phyloP scores from a whole-genome alignment of 1,140 invertebrate genomes.

The Euwallacea fornicatus region DNA sequence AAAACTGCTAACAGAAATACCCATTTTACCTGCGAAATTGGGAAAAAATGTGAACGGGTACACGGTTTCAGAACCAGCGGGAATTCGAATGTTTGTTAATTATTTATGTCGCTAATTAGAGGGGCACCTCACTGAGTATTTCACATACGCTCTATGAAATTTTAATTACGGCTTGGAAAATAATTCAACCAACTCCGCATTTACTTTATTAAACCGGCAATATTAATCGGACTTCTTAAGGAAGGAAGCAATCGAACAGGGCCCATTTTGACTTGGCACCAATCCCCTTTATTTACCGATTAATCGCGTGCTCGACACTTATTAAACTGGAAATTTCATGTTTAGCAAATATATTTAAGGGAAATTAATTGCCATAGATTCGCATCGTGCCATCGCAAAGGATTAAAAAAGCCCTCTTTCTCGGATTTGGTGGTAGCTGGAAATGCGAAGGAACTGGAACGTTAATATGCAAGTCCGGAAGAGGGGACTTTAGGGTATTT shows the following conservation, averaged over 20 bases:
- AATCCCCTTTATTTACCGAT: slow-evolving; percentile 18
- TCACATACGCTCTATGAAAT: no score
- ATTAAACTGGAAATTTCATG: slow-evolving; percentile 40
- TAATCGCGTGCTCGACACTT: slow-evolving; percentile 37
- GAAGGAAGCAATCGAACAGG: not conserved
- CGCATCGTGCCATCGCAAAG: slow-evolving; percentile 28
- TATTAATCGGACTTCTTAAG: no score
- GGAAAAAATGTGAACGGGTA: slow-evolving; percentile 1
- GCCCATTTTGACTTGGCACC: slow-evolving; percentile 4
- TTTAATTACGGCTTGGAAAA: no score
- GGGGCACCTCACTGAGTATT: not conserved
- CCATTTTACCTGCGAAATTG: slow-evolving; percentile 8
- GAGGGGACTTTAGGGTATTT: no score
- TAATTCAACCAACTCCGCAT: no score
- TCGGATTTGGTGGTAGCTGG: slow-evolving; percentile 14
- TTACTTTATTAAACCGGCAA: no score
- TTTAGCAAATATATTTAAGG: slow-evolving; percentile 40
- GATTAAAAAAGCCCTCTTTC: slow-evolving; percentile 23
- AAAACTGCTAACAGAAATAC: slow-evolving; percentile 11
- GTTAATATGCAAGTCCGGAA: no score
- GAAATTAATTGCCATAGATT: slow-evolving; percentile 39
- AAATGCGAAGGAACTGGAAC: not conserved
- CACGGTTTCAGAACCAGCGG: slow-evolving; percentile 1
- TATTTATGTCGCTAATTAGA: slow-evolving; percentile 10
- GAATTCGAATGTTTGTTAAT: slow-evolving; percentile 13